phyloP scores from a whole-genome alignment of 2,797 vertebrate genomes.

The Melanotaenia pygmaea region DNA sequence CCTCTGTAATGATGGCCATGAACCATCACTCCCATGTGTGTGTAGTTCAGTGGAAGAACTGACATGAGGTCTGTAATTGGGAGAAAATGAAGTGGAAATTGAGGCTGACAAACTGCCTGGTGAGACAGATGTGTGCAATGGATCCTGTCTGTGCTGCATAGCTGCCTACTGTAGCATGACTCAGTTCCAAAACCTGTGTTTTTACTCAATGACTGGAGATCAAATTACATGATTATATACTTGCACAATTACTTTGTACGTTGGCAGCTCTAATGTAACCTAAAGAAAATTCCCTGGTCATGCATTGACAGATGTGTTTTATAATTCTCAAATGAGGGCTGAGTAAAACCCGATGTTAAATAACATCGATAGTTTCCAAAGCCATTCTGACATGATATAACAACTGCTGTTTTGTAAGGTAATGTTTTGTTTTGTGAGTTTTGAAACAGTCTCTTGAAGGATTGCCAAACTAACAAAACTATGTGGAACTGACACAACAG shows the following conservation, averaged over 20 bases:
- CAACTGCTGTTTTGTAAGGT: not conserved
- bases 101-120: not conserved
- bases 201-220: not conserved
- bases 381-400: not conserved
- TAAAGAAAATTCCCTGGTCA: not conserved
- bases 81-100: not conserved
- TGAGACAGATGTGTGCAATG: conserved; percentile 6
- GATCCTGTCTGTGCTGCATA: conserved; percentile 2
- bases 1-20: not conserved
- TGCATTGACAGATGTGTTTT: not conserved
- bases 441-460: not conserved
- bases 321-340: not conserved
- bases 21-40: not conserved
- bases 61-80: not conserved
- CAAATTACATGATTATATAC: not conserved
- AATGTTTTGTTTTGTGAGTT: not conserved
- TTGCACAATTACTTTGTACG: not conserved
- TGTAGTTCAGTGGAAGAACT: not conserved
- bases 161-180: not conserved
- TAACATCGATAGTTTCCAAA: not conserved
- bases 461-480: conserved; percentile 3
- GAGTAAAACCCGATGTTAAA: not conserved
- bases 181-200: not conserved
- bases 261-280: not conserved
- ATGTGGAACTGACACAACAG: not conserved